Evolutionary conservation across 2,888 invertebrate genomes (phyloP).

Genomic region (Caenorhabditis japonica): DNA sequence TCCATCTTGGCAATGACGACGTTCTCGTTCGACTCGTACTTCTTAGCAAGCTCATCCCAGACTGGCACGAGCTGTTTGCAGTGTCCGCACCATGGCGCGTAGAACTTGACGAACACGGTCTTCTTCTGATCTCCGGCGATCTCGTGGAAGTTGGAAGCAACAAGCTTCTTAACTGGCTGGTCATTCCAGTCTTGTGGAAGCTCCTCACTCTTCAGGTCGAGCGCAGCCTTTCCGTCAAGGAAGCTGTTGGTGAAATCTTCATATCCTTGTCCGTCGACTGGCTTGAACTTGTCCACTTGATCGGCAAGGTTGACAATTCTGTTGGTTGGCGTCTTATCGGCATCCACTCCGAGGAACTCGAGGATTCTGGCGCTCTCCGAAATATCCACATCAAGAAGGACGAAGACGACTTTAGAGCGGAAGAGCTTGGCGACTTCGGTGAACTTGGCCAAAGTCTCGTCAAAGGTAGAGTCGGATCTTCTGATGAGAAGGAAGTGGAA

Average conservation of each 20-base stretch:
- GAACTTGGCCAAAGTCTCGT: constrained; percentile 85
- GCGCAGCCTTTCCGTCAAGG: constrained; percentile 91
- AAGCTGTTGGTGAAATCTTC: constrained; percentile 88
- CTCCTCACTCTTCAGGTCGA: constrained; percentile 91
- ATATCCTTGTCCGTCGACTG: constrained; percentile 83
- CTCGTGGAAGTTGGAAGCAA: constrained; percentile 82
- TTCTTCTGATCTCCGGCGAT: constrained; percentile 88
- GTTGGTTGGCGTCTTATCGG: constrained; percentile 81
- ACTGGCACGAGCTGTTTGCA: constrained; percentile 96
- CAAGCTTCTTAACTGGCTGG: constrained; percentile 90
- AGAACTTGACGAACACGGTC: constrained; percentile 96
- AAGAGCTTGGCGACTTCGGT: constrained; percentile 88
- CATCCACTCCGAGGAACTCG: constrained; percentile 97
- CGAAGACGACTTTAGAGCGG: constrained; percentile 87
- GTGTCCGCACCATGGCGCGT: constrained; percentile 97
- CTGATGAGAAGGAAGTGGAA: constrained; percentile 92
- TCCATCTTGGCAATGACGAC: constrained; percentile 97
- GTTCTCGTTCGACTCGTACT: constrained; percentile 85
- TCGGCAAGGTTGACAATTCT: constrained; percentile 90
- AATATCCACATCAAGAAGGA: constrained; percentile 91
- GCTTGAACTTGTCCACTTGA: constrained; percentile 93
- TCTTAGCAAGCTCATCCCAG: constrained; percentile 92
- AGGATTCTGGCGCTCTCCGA: constrained; percentile 94
- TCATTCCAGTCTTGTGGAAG: constrained; percentile 96
- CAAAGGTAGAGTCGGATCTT: constrained; percentile 84